Evolutionary conservation across 2,888 invertebrate species (phyloP), one percentile per base, ranked within the genome.

Genomic region (Dyspetes luteomarginatus): DNA sequence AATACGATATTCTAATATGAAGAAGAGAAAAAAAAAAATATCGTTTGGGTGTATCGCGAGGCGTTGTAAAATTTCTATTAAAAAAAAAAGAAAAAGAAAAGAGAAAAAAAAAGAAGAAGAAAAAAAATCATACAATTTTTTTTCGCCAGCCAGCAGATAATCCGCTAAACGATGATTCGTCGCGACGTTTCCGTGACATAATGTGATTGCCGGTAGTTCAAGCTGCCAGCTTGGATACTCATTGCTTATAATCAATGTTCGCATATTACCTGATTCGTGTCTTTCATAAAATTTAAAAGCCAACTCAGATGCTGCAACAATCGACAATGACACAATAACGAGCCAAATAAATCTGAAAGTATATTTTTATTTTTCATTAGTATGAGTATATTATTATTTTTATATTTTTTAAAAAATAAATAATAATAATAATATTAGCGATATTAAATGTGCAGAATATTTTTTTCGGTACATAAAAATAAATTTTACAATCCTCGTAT

Each of bases 241-340:
- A 76, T 85, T 85, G 17, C 82, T 85, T 12, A 86, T 82, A n/a
- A 89, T 83, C 19, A 85, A 73, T 22, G 88, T 88, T 26, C 87
- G 84, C 88, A 86, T 87, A 71, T 84, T 88, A 0, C 84, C 87
- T 15, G 82, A 82, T 77, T 86, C 82, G 78, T 88, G 88, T 56
- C 83, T 85, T 26, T 82, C 82, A 82, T 89, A 87, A 78, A 89
- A 89, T 64, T 85, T 72, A 55, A 78, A 75, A 7, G 88, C 86
- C 73, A 88, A 78, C 50, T 71, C 60, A 12, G 74, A 82, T 15
- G 88, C 85, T 4, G 80, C 80, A 41, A 85, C 24, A 3, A 89
- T 60, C 4, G 86, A 87, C n/a, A 85, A 56, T 12, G 82, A 73
- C 48, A 89, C 78, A 26, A 88, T 68, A 19, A 84, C 56, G 26